A percentile compares a stretch with the other conserved stretches of the same genome.
Evolutionary conservation across 2,113 vertebrate species (phyloP).

Genomic region (Malurus alboscapulatus): DNA sequence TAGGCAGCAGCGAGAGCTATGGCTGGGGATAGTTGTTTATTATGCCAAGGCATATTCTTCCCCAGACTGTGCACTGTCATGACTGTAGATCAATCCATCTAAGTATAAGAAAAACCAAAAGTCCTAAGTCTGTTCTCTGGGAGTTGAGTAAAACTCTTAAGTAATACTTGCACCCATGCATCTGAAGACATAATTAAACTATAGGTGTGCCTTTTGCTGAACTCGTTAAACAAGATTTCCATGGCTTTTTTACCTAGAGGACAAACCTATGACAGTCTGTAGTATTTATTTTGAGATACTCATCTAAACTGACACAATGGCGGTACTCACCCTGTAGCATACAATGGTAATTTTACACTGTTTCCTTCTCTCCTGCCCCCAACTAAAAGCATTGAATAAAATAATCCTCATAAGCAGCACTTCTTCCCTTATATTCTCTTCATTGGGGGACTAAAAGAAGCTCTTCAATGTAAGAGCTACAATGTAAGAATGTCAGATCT

Average conservation of each 20-base stretch:
- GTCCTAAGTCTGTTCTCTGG: background rate
- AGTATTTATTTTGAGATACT: conserved; percentile 68
- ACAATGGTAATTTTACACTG: conserved; percentile 10
- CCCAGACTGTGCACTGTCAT: background rate
- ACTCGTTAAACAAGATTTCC: conserved; percentile 72
- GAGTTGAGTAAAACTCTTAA: background rate
- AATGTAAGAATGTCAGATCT: background rate
- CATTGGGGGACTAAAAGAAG: background rate
- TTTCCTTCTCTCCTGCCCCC: background rate
- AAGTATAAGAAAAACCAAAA: background rate
- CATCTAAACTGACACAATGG: conserved; percentile 68
- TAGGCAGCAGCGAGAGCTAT: background rate
- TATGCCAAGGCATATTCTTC: background rate
- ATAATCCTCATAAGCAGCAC: background rate
- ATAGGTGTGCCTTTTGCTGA: conserved; percentile 66
- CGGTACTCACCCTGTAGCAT: background rate
- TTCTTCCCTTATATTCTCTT: background rate
- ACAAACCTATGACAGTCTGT: conserved; percentile 63
- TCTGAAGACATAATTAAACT: conserved; percentile 51
- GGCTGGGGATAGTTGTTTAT: background rate
- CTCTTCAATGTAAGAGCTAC: background rate
- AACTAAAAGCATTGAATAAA: background rate
- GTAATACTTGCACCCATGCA: background rate
- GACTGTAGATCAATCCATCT: background rate
- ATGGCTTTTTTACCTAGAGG: conserved; percentile 59